Evolutionary conservation across 2,113 vertebrate genomes (phyloP).

Genomic region (Chaenocephalus aceratus): DNA sequence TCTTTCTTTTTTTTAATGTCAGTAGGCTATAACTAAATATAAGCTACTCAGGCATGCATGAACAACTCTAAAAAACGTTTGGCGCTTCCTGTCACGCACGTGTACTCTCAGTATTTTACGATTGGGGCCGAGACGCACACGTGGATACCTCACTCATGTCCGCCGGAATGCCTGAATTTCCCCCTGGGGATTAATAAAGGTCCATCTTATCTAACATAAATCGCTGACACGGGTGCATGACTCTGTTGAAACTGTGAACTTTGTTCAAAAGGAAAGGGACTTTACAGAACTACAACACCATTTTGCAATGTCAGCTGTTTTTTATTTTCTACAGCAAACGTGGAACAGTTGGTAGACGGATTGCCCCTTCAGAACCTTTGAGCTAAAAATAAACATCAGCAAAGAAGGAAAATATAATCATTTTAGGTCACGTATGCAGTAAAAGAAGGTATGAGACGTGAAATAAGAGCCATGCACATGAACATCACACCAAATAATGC

Average conservation of each 20-base stretch:
- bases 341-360: background rate
- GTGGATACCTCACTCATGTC: too few relatives aligned
- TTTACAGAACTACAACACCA: background rate
- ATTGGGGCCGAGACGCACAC: too few relatives aligned
- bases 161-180: too few relatives aligned
- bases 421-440: background rate
- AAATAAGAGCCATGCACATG: background rate
- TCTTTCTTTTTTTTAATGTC: too few relatives aligned
- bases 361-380: background rate
- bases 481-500: background rate
- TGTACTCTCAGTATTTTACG: too few relatives aligned
- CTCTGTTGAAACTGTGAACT: background rate
- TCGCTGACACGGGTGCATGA: background rate
- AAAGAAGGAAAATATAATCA: background rate
- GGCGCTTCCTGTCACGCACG: too few relatives aligned
- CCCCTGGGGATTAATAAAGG: too few relatives aligned
- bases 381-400: constrained; percentile 14
- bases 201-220: background rate
- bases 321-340: background rate
- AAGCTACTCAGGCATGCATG: too few relatives aligned
- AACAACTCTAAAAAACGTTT: too few relatives aligned
- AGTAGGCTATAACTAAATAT: too few relatives aligned
- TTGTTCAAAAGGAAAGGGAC: background rate
- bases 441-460: background rate
- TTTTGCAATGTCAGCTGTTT: constrained; percentile 5